Evolutionary conservation across 2,113 vertebrate species (phyloP), one percentile per base, ranked within the genome.

Genomic region (Paratilapia polleni): DNA sequence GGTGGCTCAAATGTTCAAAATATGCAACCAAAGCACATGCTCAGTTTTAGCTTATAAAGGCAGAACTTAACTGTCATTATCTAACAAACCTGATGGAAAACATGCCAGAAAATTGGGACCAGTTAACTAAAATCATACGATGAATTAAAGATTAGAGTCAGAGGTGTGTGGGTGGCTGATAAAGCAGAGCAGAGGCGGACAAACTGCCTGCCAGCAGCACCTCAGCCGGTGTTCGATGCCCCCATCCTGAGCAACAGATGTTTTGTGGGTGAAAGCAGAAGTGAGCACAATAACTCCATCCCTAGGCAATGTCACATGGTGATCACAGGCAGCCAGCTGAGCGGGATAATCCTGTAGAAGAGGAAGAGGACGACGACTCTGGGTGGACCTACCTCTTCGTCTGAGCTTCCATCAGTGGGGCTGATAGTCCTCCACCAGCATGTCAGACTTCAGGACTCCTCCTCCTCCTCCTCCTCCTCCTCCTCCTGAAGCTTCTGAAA

Each of bases 381-480:
- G 19, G 11, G 57, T 4, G 15, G 38, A 79, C 85, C 49, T 36
- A 94, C 94, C 94, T 92, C 80, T 81, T 93, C 74, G 82, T 91
- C 88, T 81, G 87, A 70, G 78, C 64, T 19, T 94, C 94, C 94
- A 94, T 94, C 68, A 52, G 64, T 62, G 73, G 14, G 60, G 2
- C 24, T 68, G 63, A 87, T 24, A 54, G 26, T 79, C 4, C 82
- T 92, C 81, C 88, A 89, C 86, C 38, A 49, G 60, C 73, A 13
- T 66, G 54, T 61, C 70, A 38, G 41, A 22, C 49, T n/a, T 59
- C 41, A 15, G 52, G 62, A 66, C 74, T 24, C 52, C 66, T 77
- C 58, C 78, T 38, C 59, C 22, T 76, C 60, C 80, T 31, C 47
- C 20, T 70, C 54, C 81, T 34, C 47, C 70, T 24, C 36, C 64